These are phyloP conservation scores for Acrocera orbiculus DNA, from an alignment of 2,888 invertebrate species.

Conservation along the genomic window DNA sequence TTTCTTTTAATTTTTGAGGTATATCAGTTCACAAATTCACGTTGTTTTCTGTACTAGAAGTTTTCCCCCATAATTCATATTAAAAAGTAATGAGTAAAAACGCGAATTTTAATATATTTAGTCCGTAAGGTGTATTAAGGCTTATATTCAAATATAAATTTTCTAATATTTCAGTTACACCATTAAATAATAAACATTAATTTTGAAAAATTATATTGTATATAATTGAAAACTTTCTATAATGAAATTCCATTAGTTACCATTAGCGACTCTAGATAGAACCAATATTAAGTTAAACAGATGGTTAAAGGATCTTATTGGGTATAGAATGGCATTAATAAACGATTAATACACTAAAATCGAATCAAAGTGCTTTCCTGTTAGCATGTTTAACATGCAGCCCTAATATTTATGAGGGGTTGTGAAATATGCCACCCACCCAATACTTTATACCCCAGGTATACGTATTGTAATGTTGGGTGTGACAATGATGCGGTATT, in stretches of 20 bases:
- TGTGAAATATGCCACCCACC: not conserved
- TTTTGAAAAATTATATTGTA: too few relatives aligned
- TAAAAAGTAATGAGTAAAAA: too few relatives aligned
- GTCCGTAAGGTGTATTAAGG: too few relatives aligned
- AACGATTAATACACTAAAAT: slow-evolving; percentile 12
- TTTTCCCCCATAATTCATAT: too few relatives aligned
- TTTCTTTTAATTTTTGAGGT: too few relatives aligned
- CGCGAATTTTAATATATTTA: too few relatives aligned
- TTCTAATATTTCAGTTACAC: too few relatives aligned
- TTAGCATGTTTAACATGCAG: slow-evolving; percentile 9
- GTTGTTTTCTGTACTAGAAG: too few relatives aligned
- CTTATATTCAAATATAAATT: too few relatives aligned
- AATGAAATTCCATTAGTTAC: not conserved
- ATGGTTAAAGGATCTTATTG: slow-evolving; percentile 5
- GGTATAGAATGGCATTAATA: slow-evolving; percentile 8
- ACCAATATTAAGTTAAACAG: slow-evolving; percentile 6
- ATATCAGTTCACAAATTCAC: too few relatives aligned
- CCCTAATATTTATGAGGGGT: slow-evolving; percentile 10
- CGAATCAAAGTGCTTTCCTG: slow-evolving; percentile 8
- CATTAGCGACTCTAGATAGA: not conserved
- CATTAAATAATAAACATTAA: too few relatives aligned
- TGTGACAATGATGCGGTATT: slow-evolving; percentile 9
- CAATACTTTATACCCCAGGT: not conserved
- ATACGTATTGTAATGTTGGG: not conserved
- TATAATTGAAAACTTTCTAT: too few relatives aligned